phyloP scores from a whole-genome alignment of 2,113 vertebrate genomes.

The Theristicus caerulescens region DNA sequence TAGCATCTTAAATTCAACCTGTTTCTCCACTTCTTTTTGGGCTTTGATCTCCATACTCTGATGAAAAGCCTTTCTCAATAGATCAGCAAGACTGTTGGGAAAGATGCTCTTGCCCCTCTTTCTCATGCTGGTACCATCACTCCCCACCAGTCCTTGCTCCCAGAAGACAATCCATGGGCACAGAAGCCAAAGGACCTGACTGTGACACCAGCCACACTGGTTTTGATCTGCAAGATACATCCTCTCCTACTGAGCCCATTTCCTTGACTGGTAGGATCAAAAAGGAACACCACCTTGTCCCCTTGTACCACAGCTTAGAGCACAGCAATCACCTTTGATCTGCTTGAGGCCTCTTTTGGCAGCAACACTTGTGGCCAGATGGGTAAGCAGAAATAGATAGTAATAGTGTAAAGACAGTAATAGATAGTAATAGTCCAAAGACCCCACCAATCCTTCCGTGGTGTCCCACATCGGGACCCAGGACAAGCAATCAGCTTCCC shows the following conservation, averaged over 20 bases:
- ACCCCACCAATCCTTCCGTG: not conserved
- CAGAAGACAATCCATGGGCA: not conserved
- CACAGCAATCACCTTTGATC: not conserved
- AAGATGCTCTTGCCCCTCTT: not conserved
- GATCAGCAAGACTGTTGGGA: not conserved
- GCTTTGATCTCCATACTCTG: not conserved
- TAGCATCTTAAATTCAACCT: not conserved
- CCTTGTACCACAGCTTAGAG: not conserved
- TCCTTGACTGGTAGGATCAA: not conserved
- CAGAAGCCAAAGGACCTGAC: not conserved
- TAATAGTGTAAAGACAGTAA: not conserved
- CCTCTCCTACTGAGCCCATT: not conserved
- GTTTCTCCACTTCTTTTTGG: not conserved
- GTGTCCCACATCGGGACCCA: not conserved
- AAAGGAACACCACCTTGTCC: not conserved
- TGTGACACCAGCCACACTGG: not conserved
- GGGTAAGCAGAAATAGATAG: not conserved
- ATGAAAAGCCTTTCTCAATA: not conserved
- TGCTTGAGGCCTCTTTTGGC: not conserved
- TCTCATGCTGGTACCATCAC: not conserved
- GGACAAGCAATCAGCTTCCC: not conserved
- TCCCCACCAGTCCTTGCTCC: not conserved
- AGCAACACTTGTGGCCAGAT: not conserved
- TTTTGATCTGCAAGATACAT: not conserved
- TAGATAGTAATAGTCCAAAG: not conserved